Percentiles rank a stretch among this genome's conserved stretches.
phyloP scores from a whole-genome alignment of 2,113 vertebrate species.

The Zosterops lateralis region DNA sequence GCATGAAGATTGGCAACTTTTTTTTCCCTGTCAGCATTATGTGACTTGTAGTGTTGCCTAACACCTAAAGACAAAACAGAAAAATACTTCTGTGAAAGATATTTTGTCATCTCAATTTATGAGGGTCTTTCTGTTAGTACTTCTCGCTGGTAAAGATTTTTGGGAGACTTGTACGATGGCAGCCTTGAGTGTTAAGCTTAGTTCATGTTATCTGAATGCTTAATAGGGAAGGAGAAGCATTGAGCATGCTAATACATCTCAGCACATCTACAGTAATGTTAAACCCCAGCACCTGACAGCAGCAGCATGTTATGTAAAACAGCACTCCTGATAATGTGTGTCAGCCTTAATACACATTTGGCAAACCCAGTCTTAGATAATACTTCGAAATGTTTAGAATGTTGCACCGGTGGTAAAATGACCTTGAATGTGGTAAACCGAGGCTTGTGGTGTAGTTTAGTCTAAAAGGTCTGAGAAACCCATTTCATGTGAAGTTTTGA shows the following conservation, averaged over 20 bases:
- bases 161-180: constrained; percentile 6
- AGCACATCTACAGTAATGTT: constrained; percentile 67
- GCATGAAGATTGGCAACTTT: constrained; percentile 39
- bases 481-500: background rate
- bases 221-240: constrained; percentile 37
- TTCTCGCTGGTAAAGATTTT: constrained; percentile 37
- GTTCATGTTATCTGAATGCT: constrained; percentile 71
- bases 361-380: constrained; percentile 36
- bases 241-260: constrained; percentile 30
- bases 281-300: constrained; percentile 46
- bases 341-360: constrained; percentile 40
- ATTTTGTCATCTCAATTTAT: background rate
- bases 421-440: constrained; percentile 67
- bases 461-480: background rate
- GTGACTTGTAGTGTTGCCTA: background rate
- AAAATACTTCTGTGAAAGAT: background rate
- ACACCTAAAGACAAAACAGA: background rate
- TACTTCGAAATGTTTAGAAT: background rate
- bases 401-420: constrained; percentile 43
- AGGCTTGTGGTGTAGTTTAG: background rate
- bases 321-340: constrained; percentile 62
- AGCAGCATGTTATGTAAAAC: constrained; percentile 62
- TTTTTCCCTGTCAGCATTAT: background rate
- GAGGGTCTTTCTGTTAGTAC: background rate
- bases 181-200: constrained; percentile 41